Evolutionary conservation across 2,797 vertebrate species (phyloP), one percentile per base, ranked within the genome.

Genomic region (Mormyrus proboscirostris): DNA sequence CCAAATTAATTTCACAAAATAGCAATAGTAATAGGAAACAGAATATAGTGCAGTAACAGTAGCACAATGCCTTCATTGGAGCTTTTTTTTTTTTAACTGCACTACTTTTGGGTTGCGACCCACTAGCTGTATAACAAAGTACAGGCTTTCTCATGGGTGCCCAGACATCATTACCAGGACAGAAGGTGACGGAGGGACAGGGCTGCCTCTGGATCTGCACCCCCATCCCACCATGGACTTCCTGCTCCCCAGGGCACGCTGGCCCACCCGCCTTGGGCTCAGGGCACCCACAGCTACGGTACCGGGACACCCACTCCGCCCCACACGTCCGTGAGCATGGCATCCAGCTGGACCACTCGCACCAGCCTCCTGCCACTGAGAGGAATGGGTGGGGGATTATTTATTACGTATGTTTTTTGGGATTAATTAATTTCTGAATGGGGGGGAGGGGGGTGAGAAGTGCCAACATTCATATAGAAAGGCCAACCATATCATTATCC

Each of bases 331-430:
- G 95, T 53, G 97, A 96, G 91, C 97, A 98, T 0, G 95, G 95
- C 0, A 96, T 97, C 97, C 97, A 98, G 1, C 94, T 94, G 0
- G 96, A 97, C 97, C 97, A 98, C 0, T 94, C 94, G 69, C 97
- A 98, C 97, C 97, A 98, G 88, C 91, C 91, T 0, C 97, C 97
- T 0, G 95, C 91, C 91, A 97, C 97, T 98, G 91, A 1, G 14
- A 86, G 50, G 1, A 55, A 29, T 0, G 49, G 50, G 29, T 4
- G 2, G 49, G 25, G 33, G 50, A 50, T 86, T 47, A 84, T 47
- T 47, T 2, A 4, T 50, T 19, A 50, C 19, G 19, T 47, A 47
- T 0, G 1, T 49, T 49, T 83, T 83, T 44, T n/a, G 41, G 3
- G 14, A 44, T 49, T 14, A 41, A 38, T 79, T 19, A 29, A 82